Base-by-base conservation (phyloP, 64 coral and sea anemone genomes). In the Stichodactyla mertensii region DNA sequence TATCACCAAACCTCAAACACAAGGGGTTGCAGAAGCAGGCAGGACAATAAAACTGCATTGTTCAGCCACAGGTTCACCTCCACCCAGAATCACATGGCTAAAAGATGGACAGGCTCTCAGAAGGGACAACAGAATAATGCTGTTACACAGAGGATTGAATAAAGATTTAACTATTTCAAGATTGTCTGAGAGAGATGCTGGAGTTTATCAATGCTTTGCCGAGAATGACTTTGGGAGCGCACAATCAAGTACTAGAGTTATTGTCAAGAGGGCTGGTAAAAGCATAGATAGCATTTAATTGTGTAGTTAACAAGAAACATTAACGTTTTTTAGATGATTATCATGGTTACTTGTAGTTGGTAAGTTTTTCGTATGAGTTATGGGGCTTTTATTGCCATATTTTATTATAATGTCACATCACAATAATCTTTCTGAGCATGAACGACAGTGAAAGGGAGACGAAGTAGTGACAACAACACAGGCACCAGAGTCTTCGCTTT, bases 131-230 rank as follows among this genome's bases (percentile, higher is more conserved):
- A 22, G 86, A 52, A 88, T 92, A 36, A 89, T 83, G 55, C 13
- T 24, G 53, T 51, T 77, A 2, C 55, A 57, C 10, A 51, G 70
- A 27, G 56, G 54, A 14, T 10, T 78, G 14, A 86, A 87, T 26
- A 87, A 45, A 51, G 77, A 77, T 28, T 84, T 96, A 12, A 77
- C 18, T 16, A 85, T 93, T 61, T 9, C n/a, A 16, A 78, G 23
- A 20, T 9, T 74, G 53, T 11, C 69, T 11, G 19, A 79, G 24
- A 54, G 31, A 16, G 88, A 93, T 59, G 81, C 77, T 58, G 93
- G 90, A 24, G 77, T 97, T 52, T 97, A 90, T 81, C 94, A 97
- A 52, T 97, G 94, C 62, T 92, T 97, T 93, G 94, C 91, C 58
- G 78, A 97, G 77, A 97, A 97, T 83, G 85, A 92, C 24, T 80